A percentile compares a stretch with the other conserved stretches of the same genome.
phyloP scores from a whole-genome alignment of 2,797 vertebrate genomes.

The Cuniculus paca region DNA sequence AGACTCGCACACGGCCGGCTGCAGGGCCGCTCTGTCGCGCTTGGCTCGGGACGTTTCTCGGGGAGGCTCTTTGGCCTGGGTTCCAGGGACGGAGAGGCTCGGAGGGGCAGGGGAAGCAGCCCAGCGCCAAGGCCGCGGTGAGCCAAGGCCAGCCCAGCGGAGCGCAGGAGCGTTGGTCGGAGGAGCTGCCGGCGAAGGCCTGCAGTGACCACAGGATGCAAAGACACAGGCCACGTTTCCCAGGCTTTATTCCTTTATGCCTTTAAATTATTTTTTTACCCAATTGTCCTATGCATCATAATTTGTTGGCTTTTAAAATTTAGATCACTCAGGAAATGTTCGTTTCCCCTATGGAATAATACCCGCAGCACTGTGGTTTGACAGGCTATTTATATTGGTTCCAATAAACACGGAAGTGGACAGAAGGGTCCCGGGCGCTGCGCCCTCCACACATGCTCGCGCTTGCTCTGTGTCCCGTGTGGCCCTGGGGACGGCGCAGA shows the following conservation, averaged over 20 bases:
- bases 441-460: fast-evolving
- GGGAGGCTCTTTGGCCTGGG: not conserved
- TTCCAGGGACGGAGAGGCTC: not conserved
- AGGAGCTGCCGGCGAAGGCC: not conserved
- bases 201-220: not conserved
- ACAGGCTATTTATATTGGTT: not conserved
- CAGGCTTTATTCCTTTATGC: not conserved
- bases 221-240: not conserved
- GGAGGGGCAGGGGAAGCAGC: too few relatives aligned
- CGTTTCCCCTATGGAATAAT: not conserved
- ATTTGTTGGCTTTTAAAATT: not conserved
- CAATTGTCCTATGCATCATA: not conserved
- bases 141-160: not conserved
- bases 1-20: too few relatives aligned
- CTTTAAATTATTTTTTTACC: not conserved
- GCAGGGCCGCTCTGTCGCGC: not conserved
- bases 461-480: too few relatives aligned
- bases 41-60: not conserved
- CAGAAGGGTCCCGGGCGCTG: not conserved
- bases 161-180: not conserved
- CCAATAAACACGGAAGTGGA: not conserved
- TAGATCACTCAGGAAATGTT: not conserved
- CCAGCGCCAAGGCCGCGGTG: not conserved
- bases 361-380: not conserved
- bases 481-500: too few relatives aligned